A percentile compares a stretch with the other conserved stretches of the same genome.
Evolutionary conservation across 2,888 invertebrate genomes (phyloP).

Genomic region (Acleris emargana): DNA sequence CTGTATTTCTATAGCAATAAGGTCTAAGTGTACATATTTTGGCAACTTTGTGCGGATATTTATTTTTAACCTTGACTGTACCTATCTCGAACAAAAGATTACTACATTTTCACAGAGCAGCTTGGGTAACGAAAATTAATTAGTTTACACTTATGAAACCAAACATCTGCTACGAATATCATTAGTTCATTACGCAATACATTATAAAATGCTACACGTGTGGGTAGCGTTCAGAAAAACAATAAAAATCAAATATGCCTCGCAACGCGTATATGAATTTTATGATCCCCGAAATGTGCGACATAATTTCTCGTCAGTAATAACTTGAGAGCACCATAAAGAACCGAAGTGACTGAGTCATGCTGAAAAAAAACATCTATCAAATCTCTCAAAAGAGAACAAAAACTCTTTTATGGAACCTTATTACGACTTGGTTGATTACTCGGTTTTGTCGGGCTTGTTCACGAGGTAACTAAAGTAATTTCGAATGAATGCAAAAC

Average conservation of each 20-base stretch:
- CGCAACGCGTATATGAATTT: conserved; percentile 38
- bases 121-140: conserved; percentile 43
- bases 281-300: conserved; percentile 47
- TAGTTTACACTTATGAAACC: conserved; percentile 59
- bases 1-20: too few species aligned
- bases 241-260: conserved; percentile 60
- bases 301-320: conserved; percentile 49
- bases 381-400: conserved; percentile 21
- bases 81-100: conserved; percentile 13
- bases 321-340: conserved; percentile 52
- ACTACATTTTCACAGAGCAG: conserved; percentile 19
- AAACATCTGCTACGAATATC: conserved; percentile 56
- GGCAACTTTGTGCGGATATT: too few species aligned
- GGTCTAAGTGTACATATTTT: too few species aligned
- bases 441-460: conserved; percentile 19
- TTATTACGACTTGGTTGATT: conserved; percentile 25
- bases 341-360: conserved; percentile 32
- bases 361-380: conserved; percentile 17
- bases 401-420: conserved; percentile 29
- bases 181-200: conserved; percentile 53
- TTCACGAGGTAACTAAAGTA: conserved; percentile 18
- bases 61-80: too few species aligned
- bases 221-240: conserved; percentile 47
- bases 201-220: conserved; percentile 47
- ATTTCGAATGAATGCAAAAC: conserved; percentile 21